Evolutionary conservation across 2,888 invertebrate species (phyloP).

Genomic region (Charanyca ferruginea): DNA sequence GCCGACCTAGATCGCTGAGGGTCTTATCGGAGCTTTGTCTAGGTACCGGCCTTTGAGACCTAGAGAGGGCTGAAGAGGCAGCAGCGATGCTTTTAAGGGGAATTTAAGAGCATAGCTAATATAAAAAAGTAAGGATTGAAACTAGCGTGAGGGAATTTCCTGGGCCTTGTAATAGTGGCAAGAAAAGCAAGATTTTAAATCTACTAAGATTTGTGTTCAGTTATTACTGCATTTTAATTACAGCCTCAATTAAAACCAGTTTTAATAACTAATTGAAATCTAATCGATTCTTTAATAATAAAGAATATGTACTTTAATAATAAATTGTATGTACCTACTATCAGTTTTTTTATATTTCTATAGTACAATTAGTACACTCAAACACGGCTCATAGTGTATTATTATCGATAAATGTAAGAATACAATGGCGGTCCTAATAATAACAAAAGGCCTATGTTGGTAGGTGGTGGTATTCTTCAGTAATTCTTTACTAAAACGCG

Average conservation of each 20-base stretch:
- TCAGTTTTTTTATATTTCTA: too few relatives aligned
- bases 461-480: too few relatives aligned
- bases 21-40: constrained; percentile 61
- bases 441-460: neutral
- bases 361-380: too few relatives aligned
- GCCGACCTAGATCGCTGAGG: constrained; percentile 61
- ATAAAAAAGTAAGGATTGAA: constrained; percentile 1
- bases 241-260: constrained; percentile 14
- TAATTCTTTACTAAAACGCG: too few relatives aligned
- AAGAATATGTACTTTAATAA: too few relatives aligned
- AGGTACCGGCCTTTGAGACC: constrained; percentile 52
- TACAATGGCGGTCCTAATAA: neutral
- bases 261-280: constrained; percentile 4
- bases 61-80: constrained; percentile 18
- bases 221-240: constrained; percentile 8
- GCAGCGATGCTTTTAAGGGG: constrained; percentile 29
- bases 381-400: neutral
- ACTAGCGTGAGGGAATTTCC: neutral
- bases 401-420: too few relatives aligned
- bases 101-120: constrained; percentile 17
- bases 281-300: neutral
- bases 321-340: too few relatives aligned
- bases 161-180: neutral
- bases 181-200: constrained; percentile 4
- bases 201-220: neutral